Base-by-base conservation (phyloP, 1,140 invertebrate species). In the Heliothis subflexa region DNA sequence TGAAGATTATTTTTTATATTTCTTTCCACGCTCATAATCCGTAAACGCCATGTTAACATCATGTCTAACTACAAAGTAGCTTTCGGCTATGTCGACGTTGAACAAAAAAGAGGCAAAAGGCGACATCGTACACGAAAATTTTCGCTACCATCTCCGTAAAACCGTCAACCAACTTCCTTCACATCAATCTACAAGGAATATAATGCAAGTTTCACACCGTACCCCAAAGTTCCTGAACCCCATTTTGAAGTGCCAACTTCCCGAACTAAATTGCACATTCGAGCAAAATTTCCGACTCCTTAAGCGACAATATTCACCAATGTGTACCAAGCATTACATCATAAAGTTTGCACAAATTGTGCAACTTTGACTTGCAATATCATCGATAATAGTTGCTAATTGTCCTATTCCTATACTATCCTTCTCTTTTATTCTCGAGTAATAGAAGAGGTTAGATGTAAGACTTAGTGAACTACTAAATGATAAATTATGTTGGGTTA, bases 291-390 rank as follows among this genome's bases (percentile, higher is more conserved):
- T 68, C 25, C 3, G 47, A 7, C 18, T 40, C 33, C 49, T 68
- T 25, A 50, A 47, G 21, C 45, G 33, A 40, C 33, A 62, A 71
- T 55, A 28, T 71, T 18, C 25, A n/a, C 71, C 40, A 59, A 10
- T 59, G 55, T 74, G 45, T 10, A 61, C 54, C n/a, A 21, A 47
- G 25, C 71, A 3, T 74, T 61, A 72, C 16, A 13, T 57, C 18
- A 59, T 45, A 28, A 73, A 74, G 16, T 74, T 74, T 74, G 71
- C 55, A 54, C 52, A 74, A 61, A 61, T 74, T 74, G 70, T 59
- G 55, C 55, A 61, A 74, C 55, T 61, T 28, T 49, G 71, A 18
- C n/a, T 57, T 74, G 71, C 55, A 74, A 74, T 74, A 61, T 74
- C 71, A 59, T 73, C 9, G 71, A 45, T 59, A 47, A 59, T 59